Base-by-base conservation (phyloP, 2,113 vertebrate genomes). In the Orycteropus afer region DNA sequence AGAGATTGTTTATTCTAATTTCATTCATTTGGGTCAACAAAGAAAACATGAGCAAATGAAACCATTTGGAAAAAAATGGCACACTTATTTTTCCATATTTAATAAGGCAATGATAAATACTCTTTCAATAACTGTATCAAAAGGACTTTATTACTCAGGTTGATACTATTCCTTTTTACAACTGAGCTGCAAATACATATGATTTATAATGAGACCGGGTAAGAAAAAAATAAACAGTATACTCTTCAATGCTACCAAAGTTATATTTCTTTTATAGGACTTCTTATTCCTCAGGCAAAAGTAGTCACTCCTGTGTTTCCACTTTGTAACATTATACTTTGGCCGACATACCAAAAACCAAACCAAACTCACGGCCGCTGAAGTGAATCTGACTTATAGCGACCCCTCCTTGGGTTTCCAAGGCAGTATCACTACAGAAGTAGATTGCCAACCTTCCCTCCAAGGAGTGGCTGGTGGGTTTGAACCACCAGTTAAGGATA, bases 1-100 rank as follows among this genome's bases (percentile, higher is more conserved):
- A 42, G 98, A 99, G 99, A 99, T 99, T 99, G 99, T 99, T 99
- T 99, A 99, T 99, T 99, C 99, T 99, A 99, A 99, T 99, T 99
- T 99, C 99, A 99, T 99, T 99, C 99, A 99, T 99, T 99, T 99
- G 98, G 98, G 98, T 99, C 99, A 99, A 99, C 99, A 99, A 99
- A 99, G 99, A 98, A 98, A 99, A 99, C 99, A 99, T 80, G 98
- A 98, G 98, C 98, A 98, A 99, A 99, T 95, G 97, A 98, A 98
- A 98, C 98, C 98, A 98, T 99, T 98, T 98, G 98, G 98, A 98
- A 98, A 97, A 96, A 99, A 99, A 99, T 97, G 98, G 99, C 98
- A 99, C 98, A 98, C 98, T 99, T 98, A 98, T 98, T 98, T 98
- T 98, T 98, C 97, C 98, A n/a, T 98, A 98, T 99, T 99, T 99